phyloP scores from a whole-genome alignment of 2,797 vertebrate genomes.

The Tokudaia muenninki region DNA sequence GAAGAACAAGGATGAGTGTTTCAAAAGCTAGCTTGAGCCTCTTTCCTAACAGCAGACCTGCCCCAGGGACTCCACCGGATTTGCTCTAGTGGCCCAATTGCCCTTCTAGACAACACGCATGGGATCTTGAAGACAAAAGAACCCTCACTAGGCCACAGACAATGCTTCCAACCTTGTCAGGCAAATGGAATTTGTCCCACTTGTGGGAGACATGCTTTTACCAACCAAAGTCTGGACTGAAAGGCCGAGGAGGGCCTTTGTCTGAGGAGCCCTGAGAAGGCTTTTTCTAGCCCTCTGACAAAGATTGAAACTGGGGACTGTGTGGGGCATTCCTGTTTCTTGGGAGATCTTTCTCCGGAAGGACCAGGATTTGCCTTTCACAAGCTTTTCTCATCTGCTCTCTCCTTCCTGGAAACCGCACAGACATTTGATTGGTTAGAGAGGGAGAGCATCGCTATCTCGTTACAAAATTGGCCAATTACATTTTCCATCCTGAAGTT shows the following conservation, averaged over 20 bases:
- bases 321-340: conserved; percentile 44
- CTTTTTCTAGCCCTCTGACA: conserved; percentile 50
- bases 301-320: conserved; percentile 43
- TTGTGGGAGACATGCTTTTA: conserved; percentile 58
- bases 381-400: conserved; percentile 60
- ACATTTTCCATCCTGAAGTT: conserved; percentile 46
- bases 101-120: conserved; percentile 46
- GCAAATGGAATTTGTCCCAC: conserved; percentile 29
- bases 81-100: background rate
- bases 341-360: conserved; percentile 72
- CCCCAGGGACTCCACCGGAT: background rate
- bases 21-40: background rate
- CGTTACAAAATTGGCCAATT: conserved; percentile 76
- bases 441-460: conserved; percentile 49
- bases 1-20: background rate
- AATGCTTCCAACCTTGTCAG: conserved; percentile 58
- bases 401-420: conserved; percentile 67
- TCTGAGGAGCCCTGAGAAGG: conserved; percentile 26
- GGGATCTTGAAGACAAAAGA: conserved; percentile 5
- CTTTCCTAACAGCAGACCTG: conserved; percentile 20
- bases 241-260: conserved; percentile 33
- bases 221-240: conserved; percentile 15
- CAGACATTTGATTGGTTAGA: background rate
- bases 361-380: background rate
- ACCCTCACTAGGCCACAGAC: background rate